Evolutionary conservation across 2,888 invertebrate genomes (phyloP).

Genomic region (Argyra leucocephala): DNA sequence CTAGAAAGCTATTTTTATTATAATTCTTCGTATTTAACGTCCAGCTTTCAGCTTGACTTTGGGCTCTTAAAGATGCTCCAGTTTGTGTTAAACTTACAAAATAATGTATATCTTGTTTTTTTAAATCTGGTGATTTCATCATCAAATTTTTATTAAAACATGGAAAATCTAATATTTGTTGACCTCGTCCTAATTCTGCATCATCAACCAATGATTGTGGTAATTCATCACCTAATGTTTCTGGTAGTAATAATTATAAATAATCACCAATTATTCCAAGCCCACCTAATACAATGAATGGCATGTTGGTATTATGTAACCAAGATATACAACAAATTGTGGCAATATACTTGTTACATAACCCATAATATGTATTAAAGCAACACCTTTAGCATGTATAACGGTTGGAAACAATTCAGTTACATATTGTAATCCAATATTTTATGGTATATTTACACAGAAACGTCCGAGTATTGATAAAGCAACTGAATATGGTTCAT

Average conservation of each 20-base stretch:
- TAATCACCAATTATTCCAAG: constrained; percentile 66
- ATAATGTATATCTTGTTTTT: constrained; percentile 27
- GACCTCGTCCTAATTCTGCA: constrained; percentile 71
- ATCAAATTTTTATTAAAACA: constrained; percentile 56
- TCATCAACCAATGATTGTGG: constrained; percentile 80
- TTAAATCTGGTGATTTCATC: constrained; percentile 25
- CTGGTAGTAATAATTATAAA: constrained; percentile 70
- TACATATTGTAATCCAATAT: constrained; percentile 81
- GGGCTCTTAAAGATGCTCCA: constrained; percentile 49
- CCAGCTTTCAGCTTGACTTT: constrained; percentile 53
- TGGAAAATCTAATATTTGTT: constrained; percentile 73
- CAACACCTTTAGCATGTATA: constrained; percentile 77
- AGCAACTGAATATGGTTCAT: constrained; percentile 62
- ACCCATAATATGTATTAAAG: constrained; percentile 78
- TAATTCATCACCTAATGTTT: constrained; percentile 75
- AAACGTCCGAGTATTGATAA: constrained; percentile 75
- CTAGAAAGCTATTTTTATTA: no score
- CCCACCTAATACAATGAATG: constrained; percentile 67
- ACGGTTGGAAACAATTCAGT: constrained; percentile 81
- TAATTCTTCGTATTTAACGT: no score
- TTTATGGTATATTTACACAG: constrained; percentile 80
- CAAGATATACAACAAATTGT: constrained; percentile 76
- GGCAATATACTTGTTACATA: constrained; percentile 74
- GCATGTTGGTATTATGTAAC: constrained; percentile 58
- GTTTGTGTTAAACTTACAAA: constrained; percentile 39